A percentile compares a stretch with the other conserved stretches of the same genome.
Evolutionary conservation across 2,797 vertebrate species (phyloP).

Genomic region (Melanotaenia pygmaea): DNA sequence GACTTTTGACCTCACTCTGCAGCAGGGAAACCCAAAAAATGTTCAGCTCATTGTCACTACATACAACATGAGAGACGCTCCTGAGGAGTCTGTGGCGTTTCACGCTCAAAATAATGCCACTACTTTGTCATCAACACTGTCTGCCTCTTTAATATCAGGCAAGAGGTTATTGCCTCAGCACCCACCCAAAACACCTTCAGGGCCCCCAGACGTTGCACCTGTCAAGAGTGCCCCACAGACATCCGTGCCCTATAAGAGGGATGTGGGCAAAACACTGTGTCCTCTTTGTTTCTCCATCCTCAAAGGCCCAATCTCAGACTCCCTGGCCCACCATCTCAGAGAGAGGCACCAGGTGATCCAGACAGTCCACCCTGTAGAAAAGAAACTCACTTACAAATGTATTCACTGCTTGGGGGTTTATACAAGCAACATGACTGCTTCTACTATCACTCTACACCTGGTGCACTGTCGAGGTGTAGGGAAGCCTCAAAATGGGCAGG

Average conservation of each 20-base stretch:
- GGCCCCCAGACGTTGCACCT: conserved; percentile 83
- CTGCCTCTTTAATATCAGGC: conserved; percentile 62
- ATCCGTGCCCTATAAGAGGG: conserved; percentile 96
- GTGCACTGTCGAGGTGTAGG: conserved; percentile 97
- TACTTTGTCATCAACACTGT: conserved; percentile 76
- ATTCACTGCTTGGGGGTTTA: conserved; percentile 99
- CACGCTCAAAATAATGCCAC: conserved; percentile 90
- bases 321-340: conserved; percentile 94
- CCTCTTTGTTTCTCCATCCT: conserved; percentile 98
- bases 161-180: conserved; percentile 72
- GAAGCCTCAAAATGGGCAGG: conserved; percentile 95
- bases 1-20: conserved; percentile 97
- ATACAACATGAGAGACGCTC: conserved; percentile 96
- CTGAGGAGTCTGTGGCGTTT: conserved; percentile 95
- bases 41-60: conserved; percentile 97
- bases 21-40: conserved; percentile 98
- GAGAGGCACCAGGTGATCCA: conserved; percentile 98
- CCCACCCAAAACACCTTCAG: conserved; percentile 84
- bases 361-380: conserved; percentile 97
- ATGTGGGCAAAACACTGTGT: conserved; percentile 97
- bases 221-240: conserved; percentile 88
- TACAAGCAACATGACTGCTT: conserved; percentile 99
- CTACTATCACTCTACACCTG: conserved; percentile 95
- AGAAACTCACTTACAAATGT: conserved; percentile 98
- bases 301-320: conserved; percentile 97